These are phyloP conservation scores for Euphydryas editha DNA, from an alignment of 2,888 invertebrate species.

Conservation along the genomic window DNA sequence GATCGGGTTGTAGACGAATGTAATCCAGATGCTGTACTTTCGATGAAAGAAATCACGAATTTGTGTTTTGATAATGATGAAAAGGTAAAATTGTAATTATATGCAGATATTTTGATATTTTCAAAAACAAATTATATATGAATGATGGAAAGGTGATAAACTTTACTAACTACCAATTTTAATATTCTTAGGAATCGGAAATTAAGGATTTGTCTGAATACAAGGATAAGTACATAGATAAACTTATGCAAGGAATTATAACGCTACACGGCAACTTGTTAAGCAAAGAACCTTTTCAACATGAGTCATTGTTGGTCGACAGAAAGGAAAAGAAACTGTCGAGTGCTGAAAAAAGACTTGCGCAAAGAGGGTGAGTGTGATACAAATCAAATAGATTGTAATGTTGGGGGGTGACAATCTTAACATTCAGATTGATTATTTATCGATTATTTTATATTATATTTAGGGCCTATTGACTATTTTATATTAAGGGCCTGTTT, in stretches of 20 bases:
- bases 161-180: background rate
- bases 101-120: too few relatives aligned
- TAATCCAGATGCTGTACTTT: constrained; percentile 97
- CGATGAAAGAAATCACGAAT: constrained; percentile 94
- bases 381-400: background rate
- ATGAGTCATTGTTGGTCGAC: constrained; percentile 97
- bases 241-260: constrained; percentile 90
- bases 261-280: constrained; percentile 85
- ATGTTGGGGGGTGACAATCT: too few relatives aligned
- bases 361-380: constrained; percentile 89
- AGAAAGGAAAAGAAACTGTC: constrained; percentile 97
- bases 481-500: too few relatives aligned
- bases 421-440: too few relatives aligned
- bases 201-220: constrained; percentile 88
- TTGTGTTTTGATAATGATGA: constrained; percentile 95
- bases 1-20: constrained; percentile 99
- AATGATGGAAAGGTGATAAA: too few relatives aligned
- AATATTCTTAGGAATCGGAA: constrained; percentile 85
- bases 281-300: constrained; percentile 95
- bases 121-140: too few relatives aligned
- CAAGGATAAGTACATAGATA: constrained; percentile 90
- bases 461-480: too few relatives aligned
- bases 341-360: constrained; percentile 95
- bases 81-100: constrained; percentile 57
- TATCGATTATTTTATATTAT: too few relatives aligned